Base-by-base conservation (phyloP, 2,888 invertebrate species). In the Chironomus tentans region DNA sequence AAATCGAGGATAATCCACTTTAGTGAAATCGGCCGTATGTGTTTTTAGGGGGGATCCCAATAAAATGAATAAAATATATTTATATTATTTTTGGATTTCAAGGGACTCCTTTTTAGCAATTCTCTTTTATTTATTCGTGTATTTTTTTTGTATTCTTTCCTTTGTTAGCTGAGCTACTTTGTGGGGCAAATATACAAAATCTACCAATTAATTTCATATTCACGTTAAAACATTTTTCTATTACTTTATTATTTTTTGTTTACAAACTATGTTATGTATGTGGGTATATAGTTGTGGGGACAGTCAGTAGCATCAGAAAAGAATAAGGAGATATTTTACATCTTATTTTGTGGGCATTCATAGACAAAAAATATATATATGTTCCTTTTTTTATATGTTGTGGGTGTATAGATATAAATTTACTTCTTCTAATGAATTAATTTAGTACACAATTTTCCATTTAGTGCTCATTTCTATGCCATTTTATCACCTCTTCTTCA, bases 181-280 rank as follows among this genome's bases (percentile, higher is more conserved):
- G 4, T 38, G 38, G 38, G 68, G 46, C 7, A 38, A 38, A 68
- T 12, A 65, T 46, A 68, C 68, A 68, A 68, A 68, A 68, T 68
- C 68, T 68, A 68, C 24, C 68, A 68, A 68, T 68, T 68, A 68
- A 28, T 68, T 68, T 15, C n/a, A 68, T 68, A 22, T 65, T 68
- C 68, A 68, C 68, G 68, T 68, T 21, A 61, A n/a, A 22, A 38
- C 38, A 38, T 56, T 50, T 56, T 56, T 56, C 5, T 56, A 1
- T 56, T n/a, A 18, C n/a, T 56, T 7, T 56, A 7, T 56, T 18
- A 56, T 18, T 18, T 15, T 18, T 10, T n/a, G n/a, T n/a, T 38
- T 38, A 56, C 18, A 15, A 15, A 7, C n/a, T 56, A 2, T 18
- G 50, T 50, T 50, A 4, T 15, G 6, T 15, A 56, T 15, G 38